Conservation (phyloP, 2,888 invertebrate species). For the Erpobdella octoculata region DNA sequence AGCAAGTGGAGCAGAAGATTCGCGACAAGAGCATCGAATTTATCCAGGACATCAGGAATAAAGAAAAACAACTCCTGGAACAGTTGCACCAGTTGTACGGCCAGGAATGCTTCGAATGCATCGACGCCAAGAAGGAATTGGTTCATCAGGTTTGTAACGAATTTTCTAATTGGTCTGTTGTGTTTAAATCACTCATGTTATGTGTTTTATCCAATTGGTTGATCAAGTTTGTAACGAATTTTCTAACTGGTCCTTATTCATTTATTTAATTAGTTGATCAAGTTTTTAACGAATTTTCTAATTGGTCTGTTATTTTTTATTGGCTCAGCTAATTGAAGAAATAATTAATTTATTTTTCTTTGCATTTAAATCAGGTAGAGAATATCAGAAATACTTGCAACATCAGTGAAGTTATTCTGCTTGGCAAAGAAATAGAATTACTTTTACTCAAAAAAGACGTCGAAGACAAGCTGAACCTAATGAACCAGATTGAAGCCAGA, state of each 20-base stretch:
- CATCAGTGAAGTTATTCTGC: constrained; percentile 51
- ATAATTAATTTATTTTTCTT: background rate
- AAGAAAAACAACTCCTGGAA: constrained; percentile 50
- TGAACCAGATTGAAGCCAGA: constrained; percentile 46
- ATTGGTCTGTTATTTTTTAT: background rate
- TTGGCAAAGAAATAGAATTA: constrained; percentile 53
- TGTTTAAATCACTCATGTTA: background rate
- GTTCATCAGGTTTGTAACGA: constrained; percentile 28
- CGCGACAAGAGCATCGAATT: constrained; percentile 49
- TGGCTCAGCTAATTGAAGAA: background rate
- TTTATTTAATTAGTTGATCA: background rate
- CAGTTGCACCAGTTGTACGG: constrained; percentile 50
- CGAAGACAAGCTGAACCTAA: constrained; percentile 48
- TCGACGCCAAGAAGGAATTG: constrained; percentile 43
- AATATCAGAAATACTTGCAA: constrained; percentile 51
- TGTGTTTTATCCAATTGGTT: background rate
- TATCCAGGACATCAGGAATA: constrained; percentile 48
- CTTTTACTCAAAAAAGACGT: constrained; percentile 52
- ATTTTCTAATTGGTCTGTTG: background rate
- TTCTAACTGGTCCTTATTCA: too few species aligned
- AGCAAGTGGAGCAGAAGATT: constrained; percentile 49
- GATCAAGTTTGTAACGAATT: background rate
- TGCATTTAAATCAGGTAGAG: constrained; percentile 40
- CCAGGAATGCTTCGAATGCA: constrained; percentile 48
- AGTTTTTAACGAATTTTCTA: background rate